Base-by-base conservation (phyloP, 2,888 invertebrate genomes). In the Carabus problematicus region DNA sequence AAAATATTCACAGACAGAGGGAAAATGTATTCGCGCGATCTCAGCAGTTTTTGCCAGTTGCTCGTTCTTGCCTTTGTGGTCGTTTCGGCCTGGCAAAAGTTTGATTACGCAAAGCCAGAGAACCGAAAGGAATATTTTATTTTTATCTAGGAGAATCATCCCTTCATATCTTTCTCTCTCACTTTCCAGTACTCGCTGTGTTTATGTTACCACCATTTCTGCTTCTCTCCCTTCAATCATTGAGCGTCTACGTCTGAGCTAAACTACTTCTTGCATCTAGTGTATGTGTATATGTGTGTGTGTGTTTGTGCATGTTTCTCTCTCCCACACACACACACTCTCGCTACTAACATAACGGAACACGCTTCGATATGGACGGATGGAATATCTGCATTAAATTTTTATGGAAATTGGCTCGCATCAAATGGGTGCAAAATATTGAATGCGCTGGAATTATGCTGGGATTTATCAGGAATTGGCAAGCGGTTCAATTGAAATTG, bases 391-490 rank as follows among this genome's bases (percentile, higher is more conserved):
- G 16, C 39, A 52, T 63, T 16, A 63, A 52, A 40, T 63, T 63
- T 29, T 63, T 52, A 63, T 63, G 62, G 41, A 63, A 63, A 52
- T 63, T 52, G 62, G 52, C 49, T 63, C 40, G 52, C 62, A 52
- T 52, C 62, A 52, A 63, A 63, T 41, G 62, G 14, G 41, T 63
- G 40, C 40, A 63, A 60, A 63, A 63, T 63, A 52, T 63, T 63
- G 52, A 52, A 52, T 52, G 41, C 49, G 14, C 41, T 63, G 41
- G 52, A 47, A 62, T 59, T 59, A 59, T 59, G 12, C 14, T 9
- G 18, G 52, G 45, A 45, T 45, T 45, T 45, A 45, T 45, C 11
- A 1, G 6, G 29, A 29, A 2, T 3, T 29, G 2, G 29, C 29
- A 29, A 29, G 29, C 29, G 29, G 29, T 29, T 29, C 29, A 29